Evolutionary conservation across 2,113 vertebrate species (phyloP), one percentile per base, ranked within the genome.

Genomic region (Rhinichthys klamathensis): DNA sequence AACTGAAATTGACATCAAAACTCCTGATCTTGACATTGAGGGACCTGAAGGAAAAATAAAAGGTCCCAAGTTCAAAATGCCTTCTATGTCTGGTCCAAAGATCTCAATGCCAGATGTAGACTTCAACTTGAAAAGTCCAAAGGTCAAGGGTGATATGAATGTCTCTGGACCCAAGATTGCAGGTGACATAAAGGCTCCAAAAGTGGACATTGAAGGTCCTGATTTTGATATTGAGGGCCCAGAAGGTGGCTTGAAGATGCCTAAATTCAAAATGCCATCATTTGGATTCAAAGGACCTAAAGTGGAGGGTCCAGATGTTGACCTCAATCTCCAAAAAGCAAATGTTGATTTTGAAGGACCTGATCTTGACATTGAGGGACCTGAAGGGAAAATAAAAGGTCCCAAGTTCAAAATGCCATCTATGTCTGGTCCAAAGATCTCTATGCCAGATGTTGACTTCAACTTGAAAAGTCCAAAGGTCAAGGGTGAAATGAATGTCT

Each of bases 51-150:
- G 84, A 0, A 80, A 85, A 70, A 60, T 87, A 3, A 87, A 89
- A 60, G 84, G 79, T 1, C 41, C 63, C 1, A 82, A 87, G 75
- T 58, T 86, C 10, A 90, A 90, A 83, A 82, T 82, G 63, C 84
- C 84, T 0, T 44, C 63, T 1, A 11, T 70, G 0, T 80, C 84
- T 4, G 84, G 76, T 3, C 84, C 84, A 32, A 80, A 70, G 0
- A 58, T 85, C 4, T 80, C 84, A 12, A 70, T 85, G 84, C 84
- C 83, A 67, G 74, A 85, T 11, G 3, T 70, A 0, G 46, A 78
- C 32, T 54, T 85, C 1, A 75, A 84, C 21, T 16, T 82, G 18
- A 87, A 81, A 81, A 41, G 79, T 8, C 79, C 79, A 4, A 49
- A 81, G 13, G 2, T 81, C 1, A 81, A 81, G 1, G 79, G 79